These are phyloP conservation scores for Misgurnus anguillicaudatus DNA, from an alignment of 2,113 vertebrate genomes.

Conservation along the genomic window DNA sequence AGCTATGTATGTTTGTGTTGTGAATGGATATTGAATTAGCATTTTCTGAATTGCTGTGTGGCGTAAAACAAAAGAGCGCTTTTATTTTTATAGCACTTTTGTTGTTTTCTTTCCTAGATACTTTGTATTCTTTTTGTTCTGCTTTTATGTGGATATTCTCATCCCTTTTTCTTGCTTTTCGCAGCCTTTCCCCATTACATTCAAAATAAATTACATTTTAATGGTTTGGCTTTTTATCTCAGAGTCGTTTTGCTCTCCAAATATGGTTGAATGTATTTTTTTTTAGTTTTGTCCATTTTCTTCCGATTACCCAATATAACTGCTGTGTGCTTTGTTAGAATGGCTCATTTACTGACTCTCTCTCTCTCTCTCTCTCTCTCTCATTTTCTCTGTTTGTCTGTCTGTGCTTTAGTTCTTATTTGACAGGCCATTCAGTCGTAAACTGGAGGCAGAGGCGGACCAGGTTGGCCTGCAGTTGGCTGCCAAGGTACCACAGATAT, in stretches of 20 bases:
- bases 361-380: background rate
- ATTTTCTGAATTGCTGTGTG: constrained; percentile 20
- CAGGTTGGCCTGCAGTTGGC: constrained; percentile 87
- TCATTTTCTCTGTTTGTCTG: background rate
- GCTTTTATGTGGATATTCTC: background rate
- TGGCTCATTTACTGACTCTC: background rate
- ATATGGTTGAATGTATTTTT: constrained; percentile 15
- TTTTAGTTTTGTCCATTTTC: background rate
- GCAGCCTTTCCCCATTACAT: background rate
- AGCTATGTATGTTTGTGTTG: constrained; percentile 27
- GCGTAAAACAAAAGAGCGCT: constrained; percentile 27
- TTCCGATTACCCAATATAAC: constrained; percentile 12
- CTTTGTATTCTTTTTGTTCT: background rate
- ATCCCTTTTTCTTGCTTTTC: background rate
- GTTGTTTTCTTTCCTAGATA: background rate
- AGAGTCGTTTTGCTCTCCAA: constrained; percentile 28
- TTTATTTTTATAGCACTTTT: constrained; percentile 28
- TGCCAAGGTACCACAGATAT: constrained; percentile 83
- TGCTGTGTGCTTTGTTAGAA: constrained; percentile 13
- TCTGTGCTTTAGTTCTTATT: constrained; percentile 82
- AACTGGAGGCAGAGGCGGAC: constrained; percentile 91
- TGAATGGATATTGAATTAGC: constrained; percentile 35
- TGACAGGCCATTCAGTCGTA: constrained; percentile 86
- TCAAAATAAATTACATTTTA: constrained; percentile 24
- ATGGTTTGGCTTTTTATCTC: constrained; percentile 18